phyloP scores from a whole-genome alignment of 2,888 invertebrate species.

The Tenthredo livida region DNA sequence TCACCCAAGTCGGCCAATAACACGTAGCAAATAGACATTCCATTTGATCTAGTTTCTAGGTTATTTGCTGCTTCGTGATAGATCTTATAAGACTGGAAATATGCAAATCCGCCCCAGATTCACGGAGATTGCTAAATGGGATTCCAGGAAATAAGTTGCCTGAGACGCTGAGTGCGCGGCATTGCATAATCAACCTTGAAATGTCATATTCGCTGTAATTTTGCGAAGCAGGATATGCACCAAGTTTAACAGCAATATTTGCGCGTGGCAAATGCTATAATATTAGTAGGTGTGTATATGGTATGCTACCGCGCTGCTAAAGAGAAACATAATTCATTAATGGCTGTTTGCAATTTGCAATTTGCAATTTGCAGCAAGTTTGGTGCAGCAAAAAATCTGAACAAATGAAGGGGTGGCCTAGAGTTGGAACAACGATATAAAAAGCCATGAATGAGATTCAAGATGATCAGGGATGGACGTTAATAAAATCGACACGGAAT shows the following conservation, averaged over 20 bases:
- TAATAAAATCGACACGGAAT: neutral
- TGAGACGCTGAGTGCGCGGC: conserved; percentile 43
- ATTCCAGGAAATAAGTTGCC: conserved; percentile 50
- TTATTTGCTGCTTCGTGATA: conserved; percentile 48
- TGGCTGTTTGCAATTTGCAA: no score
- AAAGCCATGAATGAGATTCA: neutral
- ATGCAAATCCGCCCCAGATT: conserved; percentile 49
- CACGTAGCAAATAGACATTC: conserved; percentile 42
- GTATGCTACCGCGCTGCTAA: neutral
- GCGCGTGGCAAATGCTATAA: conserved; percentile 29
- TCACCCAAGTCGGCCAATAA: conserved; percentile 21
- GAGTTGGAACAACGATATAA: neutral
- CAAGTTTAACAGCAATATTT: conserved; percentile 38
- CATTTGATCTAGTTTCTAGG: conserved; percentile 47
- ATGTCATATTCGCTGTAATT: conserved; percentile 48
- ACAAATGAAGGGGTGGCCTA: neutral
- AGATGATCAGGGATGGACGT: neutral
- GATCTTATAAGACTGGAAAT: conserved; percentile 50
- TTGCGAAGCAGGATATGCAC: conserved; percentile 19
- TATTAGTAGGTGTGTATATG: neutral
- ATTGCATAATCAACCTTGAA: conserved; percentile 51
- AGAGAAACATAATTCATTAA: neutral
- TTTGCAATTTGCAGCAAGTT: neutral
- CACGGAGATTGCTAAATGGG: conserved; percentile 46
- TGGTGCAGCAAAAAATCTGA: neutral